phyloP scores from a whole-genome alignment of 2,797 vertebrate genomes.

The Sebastes flavidus region DNA sequence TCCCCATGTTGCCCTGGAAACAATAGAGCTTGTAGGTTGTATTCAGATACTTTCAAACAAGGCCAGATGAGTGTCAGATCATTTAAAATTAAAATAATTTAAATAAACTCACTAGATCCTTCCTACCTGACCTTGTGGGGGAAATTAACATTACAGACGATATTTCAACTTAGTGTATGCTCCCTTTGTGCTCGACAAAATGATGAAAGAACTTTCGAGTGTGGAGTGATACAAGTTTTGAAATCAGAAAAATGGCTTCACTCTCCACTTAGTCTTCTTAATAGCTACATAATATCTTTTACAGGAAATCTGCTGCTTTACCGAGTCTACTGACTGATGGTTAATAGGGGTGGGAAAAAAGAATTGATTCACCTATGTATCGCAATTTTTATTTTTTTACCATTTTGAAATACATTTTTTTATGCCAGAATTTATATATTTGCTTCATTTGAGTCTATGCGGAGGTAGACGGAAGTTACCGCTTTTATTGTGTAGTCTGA shows the following conservation, averaged over 20 bases:
- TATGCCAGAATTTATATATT: too few species aligned
- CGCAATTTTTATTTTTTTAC: too few species aligned
- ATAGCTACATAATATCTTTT: background rate
- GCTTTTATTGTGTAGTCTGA: too few species aligned
- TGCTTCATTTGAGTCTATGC: too few species aligned
- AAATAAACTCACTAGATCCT: background rate
- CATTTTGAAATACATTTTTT: accelerated
- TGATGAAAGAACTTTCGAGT: conserved; percentile 9
- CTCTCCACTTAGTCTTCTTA: background rate
- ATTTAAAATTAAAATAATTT: background rate
- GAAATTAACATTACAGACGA: background rate
- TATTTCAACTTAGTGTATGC: background rate
- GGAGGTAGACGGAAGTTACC: too few species aligned
- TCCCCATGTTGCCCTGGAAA: conserved; percentile 17
- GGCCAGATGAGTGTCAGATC: background rate
- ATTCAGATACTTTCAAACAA: background rate
- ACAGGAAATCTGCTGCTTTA: background rate
- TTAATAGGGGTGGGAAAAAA: background rate
- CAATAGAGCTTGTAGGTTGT: background rate
- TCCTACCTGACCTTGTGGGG: background rate
- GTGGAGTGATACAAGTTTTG: background rate
- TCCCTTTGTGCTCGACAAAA: background rate
- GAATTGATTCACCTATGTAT: background rate
- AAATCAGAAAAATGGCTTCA: background rate
- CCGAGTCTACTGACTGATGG: background rate